These are phyloP conservation scores for Stylophora pistillata DNA, from an alignment of 64 coral and sea anemone genomes.

Conservation along the genomic window DNA sequence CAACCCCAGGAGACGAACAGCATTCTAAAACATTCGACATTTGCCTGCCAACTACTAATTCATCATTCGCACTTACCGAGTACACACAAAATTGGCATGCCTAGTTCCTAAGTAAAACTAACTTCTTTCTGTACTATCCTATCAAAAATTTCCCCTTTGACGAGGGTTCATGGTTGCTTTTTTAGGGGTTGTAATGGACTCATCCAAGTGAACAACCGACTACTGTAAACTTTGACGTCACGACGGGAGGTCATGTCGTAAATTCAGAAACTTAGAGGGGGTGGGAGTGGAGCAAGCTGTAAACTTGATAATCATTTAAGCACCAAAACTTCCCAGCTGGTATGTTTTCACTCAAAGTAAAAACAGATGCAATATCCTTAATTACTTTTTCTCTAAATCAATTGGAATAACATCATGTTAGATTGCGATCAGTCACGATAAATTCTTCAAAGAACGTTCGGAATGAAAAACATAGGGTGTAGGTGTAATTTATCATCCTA, in stretches of 20 bases:
- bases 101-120: neutral
- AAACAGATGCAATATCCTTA: neutral
- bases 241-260: neutral
- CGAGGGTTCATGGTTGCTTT: neutral
- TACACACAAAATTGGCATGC: slow-evolving; percentile 55
- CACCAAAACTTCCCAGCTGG: neutral
- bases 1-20: neutral
- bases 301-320: too few relatives aligned
- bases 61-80: slow-evolving; percentile 13
- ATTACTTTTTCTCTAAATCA: too few relatives aligned
- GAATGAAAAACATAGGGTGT: neutral
- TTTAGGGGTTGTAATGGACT: too few relatives aligned
- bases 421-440: neutral
- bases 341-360: neutral
- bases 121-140: neutral
- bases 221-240: slow-evolving; percentile 32
- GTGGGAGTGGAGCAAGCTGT: neutral
- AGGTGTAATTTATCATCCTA: neutral
- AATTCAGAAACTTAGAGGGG: neutral
- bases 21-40: neutral
- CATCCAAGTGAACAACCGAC: slow-evolving; percentile 7
- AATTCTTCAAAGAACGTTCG: neutral
- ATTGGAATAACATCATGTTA: too few relatives aligned
- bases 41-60: neutral
- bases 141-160: neutral